Evolutionary conservation across 2,797 vertebrate species (phyloP).

Genomic region (Gymnothorax reevesii): DNA sequence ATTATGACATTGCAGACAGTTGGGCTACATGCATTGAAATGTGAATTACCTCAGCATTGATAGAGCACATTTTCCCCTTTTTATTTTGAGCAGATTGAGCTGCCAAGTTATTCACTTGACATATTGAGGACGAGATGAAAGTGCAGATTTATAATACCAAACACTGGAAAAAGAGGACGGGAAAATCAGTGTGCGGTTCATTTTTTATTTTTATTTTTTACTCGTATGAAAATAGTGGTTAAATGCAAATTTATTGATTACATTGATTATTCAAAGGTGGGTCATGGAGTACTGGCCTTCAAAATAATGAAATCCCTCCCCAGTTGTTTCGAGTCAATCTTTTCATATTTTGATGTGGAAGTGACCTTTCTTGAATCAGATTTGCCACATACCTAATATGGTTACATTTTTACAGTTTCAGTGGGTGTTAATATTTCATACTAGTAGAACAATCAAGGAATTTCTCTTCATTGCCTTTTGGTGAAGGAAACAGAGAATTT

Average conservation of each 20-base stretch:
- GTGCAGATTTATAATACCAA: constrained; percentile 37
- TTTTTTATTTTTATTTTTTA: constrained; percentile 5
- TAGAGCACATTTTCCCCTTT: constrained; percentile 42
- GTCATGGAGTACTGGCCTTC: not conserved
- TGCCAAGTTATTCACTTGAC: constrained; percentile 64
- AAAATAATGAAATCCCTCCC: constrained; percentile 17
- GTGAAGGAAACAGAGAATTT: not conserved
- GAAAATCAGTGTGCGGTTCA: constrained; percentile 36
- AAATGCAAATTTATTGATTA: constrained; percentile 16
- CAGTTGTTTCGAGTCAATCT: not conserved
- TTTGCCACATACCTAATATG: not conserved
- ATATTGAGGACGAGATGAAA: constrained; percentile 65
- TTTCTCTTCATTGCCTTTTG: not conserved
- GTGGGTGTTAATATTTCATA: not conserved
- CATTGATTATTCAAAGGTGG: not conserved
- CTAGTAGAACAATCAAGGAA: not conserved
- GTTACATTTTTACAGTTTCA: not conserved
- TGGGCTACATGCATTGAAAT: constrained; percentile 21
- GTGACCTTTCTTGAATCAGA: not conserved
- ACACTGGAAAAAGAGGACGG: constrained; percentile 28
- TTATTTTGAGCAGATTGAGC: constrained; percentile 48
- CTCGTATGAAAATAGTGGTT: constrained; percentile 29
- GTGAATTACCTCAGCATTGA: constrained; percentile 35
- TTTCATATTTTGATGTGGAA: not conserved
- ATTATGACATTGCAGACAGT: constrained; percentile 16